Percentiles rank a stretch among this genome's conserved stretches.
These are phyloP conservation scores for Rhingia campestris DNA, from an alignment of 2,888 invertebrate species.

Conservation along the genomic window DNA sequence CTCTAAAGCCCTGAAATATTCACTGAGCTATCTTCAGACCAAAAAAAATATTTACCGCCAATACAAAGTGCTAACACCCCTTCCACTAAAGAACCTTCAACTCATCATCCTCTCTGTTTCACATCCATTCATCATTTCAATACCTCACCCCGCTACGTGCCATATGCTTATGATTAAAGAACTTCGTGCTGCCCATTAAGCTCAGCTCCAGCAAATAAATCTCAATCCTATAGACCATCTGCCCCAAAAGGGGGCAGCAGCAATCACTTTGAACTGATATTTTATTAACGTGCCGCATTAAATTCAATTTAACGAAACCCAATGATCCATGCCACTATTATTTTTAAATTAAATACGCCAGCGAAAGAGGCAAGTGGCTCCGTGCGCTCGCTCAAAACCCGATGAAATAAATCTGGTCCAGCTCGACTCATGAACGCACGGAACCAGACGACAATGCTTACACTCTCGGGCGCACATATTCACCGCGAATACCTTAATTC, in stretches of 20 bases:
- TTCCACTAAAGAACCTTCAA: constrained; percentile 41
- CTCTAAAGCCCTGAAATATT: too few species aligned
- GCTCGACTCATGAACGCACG: constrained; percentile 61
- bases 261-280: constrained; percentile 69
- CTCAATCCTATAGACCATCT: constrained; percentile 38
- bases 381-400: constrained; percentile 35
- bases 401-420: constrained; percentile 64
- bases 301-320: constrained; percentile 71
- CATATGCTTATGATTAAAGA: constrained; percentile 50
- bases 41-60: too few species aligned
- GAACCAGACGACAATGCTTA: constrained; percentile 61
- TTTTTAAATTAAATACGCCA: constrained; percentile 67
- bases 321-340: constrained; percentile 64
- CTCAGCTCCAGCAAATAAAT: constrained; percentile 55
- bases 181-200: constrained; percentile 68
- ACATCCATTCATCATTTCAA: constrained; percentile 59
- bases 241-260: constrained; percentile 53
- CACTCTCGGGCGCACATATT: constrained; percentile 30
- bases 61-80: background rate
- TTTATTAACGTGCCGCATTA: constrained; percentile 72
- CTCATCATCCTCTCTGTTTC: constrained; percentile 29
- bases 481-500: constrained; percentile 68
- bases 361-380: constrained; percentile 19
- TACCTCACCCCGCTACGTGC: constrained; percentile 27
- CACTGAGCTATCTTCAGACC: too few species aligned